Evolutionary conservation across 2,797 vertebrate genomes (phyloP).

Genomic region (Cyclura pinguis): DNA sequence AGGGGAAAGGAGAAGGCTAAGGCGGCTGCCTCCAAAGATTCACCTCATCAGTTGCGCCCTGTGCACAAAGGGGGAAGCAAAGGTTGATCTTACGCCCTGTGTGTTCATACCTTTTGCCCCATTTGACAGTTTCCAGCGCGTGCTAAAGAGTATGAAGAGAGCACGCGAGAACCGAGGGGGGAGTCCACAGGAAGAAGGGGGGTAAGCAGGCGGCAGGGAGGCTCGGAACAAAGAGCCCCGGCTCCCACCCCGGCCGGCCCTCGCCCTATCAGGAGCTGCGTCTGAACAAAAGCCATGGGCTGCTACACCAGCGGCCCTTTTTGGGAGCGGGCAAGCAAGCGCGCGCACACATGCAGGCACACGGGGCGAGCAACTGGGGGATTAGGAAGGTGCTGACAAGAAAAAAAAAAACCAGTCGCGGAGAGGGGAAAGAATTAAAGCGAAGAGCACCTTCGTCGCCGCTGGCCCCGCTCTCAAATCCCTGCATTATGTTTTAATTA

Average conservation of each 20-base stretch:
- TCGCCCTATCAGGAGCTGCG: background rate
- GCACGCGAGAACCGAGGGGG: background rate
- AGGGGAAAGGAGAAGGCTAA: slow-evolving; percentile 38
- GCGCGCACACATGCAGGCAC: background rate
- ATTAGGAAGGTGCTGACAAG: slow-evolving; percentile 2
- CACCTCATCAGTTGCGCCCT: background rate
- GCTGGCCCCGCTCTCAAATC: too few relatives aligned
- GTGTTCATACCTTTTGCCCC: slow-evolving; percentile 5
- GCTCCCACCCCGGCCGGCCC: background rate
- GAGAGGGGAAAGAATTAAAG: background rate
- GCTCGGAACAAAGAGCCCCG: slow-evolving; percentile 35
- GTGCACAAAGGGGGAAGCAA: slow-evolving; percentile 5
- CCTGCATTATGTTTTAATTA: too few relatives aligned
- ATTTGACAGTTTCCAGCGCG: slow-evolving; percentile 3
- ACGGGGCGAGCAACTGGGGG: background rate
- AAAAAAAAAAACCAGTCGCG: background rate
- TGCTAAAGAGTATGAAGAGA: background rate
- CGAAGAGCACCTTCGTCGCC: background rate
- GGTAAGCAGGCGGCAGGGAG: background rate
- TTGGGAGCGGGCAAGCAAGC: slow-evolving; percentile 18
- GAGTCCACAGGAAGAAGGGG: background rate
- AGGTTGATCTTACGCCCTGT: background rate
- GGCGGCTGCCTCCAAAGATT: slow-evolving; percentile 16
- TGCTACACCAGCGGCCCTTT: background rate
- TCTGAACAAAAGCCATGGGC: slow-evolving; percentile 29